phyloP scores from a whole-genome alignment of 2,797 vertebrate genomes.

The Crypturellus tataupa region DNA sequence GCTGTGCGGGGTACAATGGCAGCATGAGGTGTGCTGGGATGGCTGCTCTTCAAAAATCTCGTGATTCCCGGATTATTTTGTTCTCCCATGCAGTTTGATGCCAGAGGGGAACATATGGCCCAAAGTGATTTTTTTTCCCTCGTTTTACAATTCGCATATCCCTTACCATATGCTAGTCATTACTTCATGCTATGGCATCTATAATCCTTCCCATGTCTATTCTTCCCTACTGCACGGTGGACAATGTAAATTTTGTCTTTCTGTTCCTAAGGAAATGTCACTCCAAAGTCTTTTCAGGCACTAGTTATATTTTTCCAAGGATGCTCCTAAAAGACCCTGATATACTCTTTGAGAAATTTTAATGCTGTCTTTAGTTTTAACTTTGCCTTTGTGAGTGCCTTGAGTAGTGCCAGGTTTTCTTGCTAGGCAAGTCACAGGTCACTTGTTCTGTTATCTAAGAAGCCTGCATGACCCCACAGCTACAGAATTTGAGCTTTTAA shows the following conservation, averaged over 20 bases:
- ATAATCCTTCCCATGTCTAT: not conserved
- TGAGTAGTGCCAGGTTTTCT: not conserved
- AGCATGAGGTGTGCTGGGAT: not conserved
- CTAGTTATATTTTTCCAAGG: not conserved
- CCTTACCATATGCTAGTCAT: conserved; percentile 18
- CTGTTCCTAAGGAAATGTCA: not conserved
- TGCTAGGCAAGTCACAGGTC: conserved; percentile 13
- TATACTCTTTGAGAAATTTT: not conserved
- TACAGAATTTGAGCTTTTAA: conserved; percentile 61
- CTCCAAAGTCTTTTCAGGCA: not conserved
- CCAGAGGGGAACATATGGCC: conserved; percentile 29
- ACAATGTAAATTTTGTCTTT: not conserved
- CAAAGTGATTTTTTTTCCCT: not conserved
- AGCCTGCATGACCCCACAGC: conserved; percentile 40
- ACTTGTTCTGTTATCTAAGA: conserved; percentile 49
- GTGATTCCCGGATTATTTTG: conserved; percentile 53
- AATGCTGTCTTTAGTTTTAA: not conserved
- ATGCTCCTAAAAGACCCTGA: not conserved
- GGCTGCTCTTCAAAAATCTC: not conserved
- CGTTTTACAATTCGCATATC: conserved; percentile 10
- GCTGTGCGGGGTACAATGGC: not conserved
- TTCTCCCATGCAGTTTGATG: conserved; percentile 5
- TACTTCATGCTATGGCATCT: conserved; percentile 27
- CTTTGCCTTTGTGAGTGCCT: not conserved
- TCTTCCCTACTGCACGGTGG: not conserved